Evolutionary conservation across 2,113 vertebrate genomes (phyloP).

Genomic region (Xenopus borealis): DNA sequence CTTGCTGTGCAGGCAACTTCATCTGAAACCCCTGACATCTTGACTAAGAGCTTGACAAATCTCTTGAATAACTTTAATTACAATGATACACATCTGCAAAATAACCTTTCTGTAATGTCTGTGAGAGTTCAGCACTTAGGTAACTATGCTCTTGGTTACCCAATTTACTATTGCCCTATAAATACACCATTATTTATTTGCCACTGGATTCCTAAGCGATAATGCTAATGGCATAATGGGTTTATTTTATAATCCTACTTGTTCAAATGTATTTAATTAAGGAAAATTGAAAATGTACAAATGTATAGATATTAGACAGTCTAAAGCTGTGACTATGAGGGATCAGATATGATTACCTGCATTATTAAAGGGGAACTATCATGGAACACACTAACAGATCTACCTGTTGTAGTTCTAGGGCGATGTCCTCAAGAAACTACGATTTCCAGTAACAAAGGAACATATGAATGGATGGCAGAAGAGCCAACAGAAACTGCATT

Average conservation of each 20-base stretch:
- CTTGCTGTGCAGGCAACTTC: conserved; percentile 57
- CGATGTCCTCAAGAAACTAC: conserved; percentile 58
- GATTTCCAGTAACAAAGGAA: conserved; percentile 63
- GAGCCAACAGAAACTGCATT: conserved; percentile 52
- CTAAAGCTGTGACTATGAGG: too few relatives aligned
- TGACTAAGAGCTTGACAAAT: conserved; percentile 48
- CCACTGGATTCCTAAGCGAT: too few relatives aligned
- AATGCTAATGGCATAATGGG: too few relatives aligned
- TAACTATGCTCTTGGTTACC: conserved; percentile 46
- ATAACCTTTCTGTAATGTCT: conserved; percentile 46
- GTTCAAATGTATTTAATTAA: too few relatives aligned
- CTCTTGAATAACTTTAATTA: conserved; percentile 41
- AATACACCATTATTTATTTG: too few relatives aligned
- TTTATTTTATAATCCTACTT: too few relatives aligned
- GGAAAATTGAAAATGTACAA: too few relatives aligned
- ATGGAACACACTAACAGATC: conserved; percentile 7
- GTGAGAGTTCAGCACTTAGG: conserved; percentile 54
- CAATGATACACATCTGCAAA: conserved; percentile 33
- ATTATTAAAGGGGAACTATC: too few relatives aligned
- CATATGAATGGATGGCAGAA: conserved; percentile 70
- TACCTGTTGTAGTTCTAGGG: conserved; percentile 58
- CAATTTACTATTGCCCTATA: too few relatives aligned
- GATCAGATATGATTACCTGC: too few relatives aligned
- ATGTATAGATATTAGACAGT: too few relatives aligned
- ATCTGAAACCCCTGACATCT: conserved; percentile 10